These are phyloP conservation scores for Oryctolagus cuniculus DNA, from an alignment of 2,113 vertebrate genomes.

Conservation along the genomic window DNA sequence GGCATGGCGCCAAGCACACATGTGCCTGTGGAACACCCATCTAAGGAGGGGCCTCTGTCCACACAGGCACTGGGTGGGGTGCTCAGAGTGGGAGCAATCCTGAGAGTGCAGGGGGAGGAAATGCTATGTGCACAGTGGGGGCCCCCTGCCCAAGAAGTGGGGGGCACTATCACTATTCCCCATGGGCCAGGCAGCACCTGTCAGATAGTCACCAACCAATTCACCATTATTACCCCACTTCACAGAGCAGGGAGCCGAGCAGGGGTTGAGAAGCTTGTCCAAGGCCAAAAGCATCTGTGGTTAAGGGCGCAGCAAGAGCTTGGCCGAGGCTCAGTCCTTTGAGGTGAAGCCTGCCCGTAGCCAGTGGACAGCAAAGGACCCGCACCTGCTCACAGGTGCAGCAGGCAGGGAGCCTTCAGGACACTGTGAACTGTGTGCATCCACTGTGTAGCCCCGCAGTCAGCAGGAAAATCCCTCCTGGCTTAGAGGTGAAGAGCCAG, in stretches of 20 bases:
- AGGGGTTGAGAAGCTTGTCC: not conserved
- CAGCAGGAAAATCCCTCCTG: not conserved
- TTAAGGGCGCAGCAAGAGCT: too few relatives aligned
- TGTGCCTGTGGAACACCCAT: not conserved
- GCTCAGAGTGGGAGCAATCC: too few relatives aligned
- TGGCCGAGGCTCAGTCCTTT: not conserved
- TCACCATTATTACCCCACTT: not conserved
- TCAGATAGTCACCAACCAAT: not conserved
- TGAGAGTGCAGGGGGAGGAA: not conserved
- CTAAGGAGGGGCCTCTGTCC: not conserved
- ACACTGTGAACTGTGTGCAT: rapidly evolving
- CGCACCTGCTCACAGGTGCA: not conserved
- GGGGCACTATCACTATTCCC: not conserved
- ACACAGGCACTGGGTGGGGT: not conserved
- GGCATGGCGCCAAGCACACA: not conserved
- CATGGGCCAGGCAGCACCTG: too few relatives aligned
- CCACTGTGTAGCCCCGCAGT: not conserved
- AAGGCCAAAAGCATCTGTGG: not conserved
- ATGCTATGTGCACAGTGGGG: too few relatives aligned
- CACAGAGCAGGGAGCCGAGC: not conserved
- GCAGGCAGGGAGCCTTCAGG: not conserved
- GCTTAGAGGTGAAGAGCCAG: not conserved
- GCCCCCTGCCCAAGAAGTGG: not conserved
- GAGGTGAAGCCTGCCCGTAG: not conserved
- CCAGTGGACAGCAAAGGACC: not conserved